Conservation (phyloP, 2,888 invertebrate genomes). For the Xestia xanthographa region DNA sequence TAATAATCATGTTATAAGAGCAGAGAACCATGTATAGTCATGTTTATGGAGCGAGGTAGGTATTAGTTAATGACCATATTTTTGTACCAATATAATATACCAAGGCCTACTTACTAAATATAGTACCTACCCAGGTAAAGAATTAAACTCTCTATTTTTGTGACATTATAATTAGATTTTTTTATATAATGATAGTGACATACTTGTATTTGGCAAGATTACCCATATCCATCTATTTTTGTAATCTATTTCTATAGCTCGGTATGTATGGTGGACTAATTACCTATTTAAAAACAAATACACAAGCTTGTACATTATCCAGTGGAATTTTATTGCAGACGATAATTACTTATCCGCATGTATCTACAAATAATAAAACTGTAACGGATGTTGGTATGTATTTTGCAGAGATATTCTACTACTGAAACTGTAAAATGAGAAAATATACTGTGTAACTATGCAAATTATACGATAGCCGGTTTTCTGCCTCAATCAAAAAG, state of each 20-base stretch:
- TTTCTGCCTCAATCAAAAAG: slow-evolving; percentile 11
- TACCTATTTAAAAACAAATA: slow-evolving; percentile 38
- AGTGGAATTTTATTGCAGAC: slow-evolving; percentile 33
- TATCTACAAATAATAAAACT: slow-evolving; percentile 40
- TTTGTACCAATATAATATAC: background rate
- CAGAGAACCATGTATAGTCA: too few relatives aligned
- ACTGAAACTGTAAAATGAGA: slow-evolving; percentile 34
- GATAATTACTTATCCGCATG: slow-evolving; percentile 41
- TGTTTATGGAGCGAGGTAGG: too few relatives aligned
- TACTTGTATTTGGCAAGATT: slow-evolving; percentile 66
- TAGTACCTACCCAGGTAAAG: slow-evolving; percentile 38
- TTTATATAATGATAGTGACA: slow-evolving; percentile 61
- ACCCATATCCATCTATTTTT: slow-evolving; percentile 60
- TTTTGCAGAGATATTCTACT: slow-evolving; percentile 37
- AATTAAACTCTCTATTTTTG: slow-evolving; percentile 34
- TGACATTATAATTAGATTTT: slow-evolving; percentile 51
- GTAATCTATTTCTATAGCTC: slow-evolving; percentile 31
- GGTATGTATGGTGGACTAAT: slow-evolving; percentile 46
- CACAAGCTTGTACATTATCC: slow-evolving; percentile 37
- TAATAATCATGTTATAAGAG: too few relatives aligned
- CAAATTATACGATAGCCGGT: background rate
- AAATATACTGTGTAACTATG: slow-evolving; percentile 44
- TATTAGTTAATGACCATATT: too few relatives aligned
- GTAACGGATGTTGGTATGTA: slow-evolving; percentile 48
- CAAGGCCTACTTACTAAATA: background rate